Evolutionary conservation across 1,140 invertebrate genomes (phyloP), one percentile per base, ranked within the genome.

Genomic region (Psilanteris sp.): DNA sequence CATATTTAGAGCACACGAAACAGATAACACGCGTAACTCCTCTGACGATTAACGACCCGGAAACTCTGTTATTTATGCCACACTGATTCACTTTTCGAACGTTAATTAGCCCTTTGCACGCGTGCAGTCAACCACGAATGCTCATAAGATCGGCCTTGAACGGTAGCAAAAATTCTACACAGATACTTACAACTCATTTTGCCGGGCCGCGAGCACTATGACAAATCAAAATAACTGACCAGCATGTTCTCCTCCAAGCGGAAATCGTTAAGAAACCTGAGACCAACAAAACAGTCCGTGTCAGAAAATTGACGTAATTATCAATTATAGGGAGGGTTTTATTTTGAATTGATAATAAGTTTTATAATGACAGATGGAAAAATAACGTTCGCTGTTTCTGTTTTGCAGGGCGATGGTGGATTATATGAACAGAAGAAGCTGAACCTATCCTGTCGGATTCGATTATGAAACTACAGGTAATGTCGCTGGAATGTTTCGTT

Each of bases 61-160:
- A 78, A 78, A 67, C 55, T 39, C 34, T 46, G 70, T 78, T 78
- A 78, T 78, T 78, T 78, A 78, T 78, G 54, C 70, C 61, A 71
- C 76, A 57, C 59, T 66, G 76, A 74, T 74, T 78, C 71, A 78
- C 71, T 78, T 78, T 78, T 78, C 66, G 54, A 74, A 71, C 71
- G 59, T 74, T 78, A 78, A 78, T 78, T 75, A 78, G 66, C 77
- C 66, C 66, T 71, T 71, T 62, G 67, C 77, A 78, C 77, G 77
- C 77, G 75, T 16, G 61, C 29, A 55, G 54, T 55, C 41, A 36
- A 34, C 36, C 34, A 44, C 57, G 59, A 68, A 44, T 10, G 57
- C 27, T 34, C 41, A 27, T 34, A 70, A 59, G 64, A 70, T 76
- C 52, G 61, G 46, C 54, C 67, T 77, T 77, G 74, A 59, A 64